Evolutionary conservation across 2,797 vertebrate genomes (phyloP), one percentile per base, ranked within the genome.

Genomic region (Pseudopleuronectes americanus): DNA sequence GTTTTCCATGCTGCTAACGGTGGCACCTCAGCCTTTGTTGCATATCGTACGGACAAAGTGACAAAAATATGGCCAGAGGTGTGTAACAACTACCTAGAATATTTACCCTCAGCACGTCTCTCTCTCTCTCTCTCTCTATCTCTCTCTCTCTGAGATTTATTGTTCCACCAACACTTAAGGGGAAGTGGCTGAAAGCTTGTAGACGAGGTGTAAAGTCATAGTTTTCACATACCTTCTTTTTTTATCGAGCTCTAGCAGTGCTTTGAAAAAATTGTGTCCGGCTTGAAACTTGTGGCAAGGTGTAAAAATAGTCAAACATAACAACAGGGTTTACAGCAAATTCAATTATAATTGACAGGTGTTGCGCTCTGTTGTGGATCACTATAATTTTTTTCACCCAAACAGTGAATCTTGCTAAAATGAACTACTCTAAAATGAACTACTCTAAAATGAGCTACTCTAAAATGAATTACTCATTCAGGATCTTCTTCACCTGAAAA

Each of bases 1-100:
- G 17, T 56, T 64, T 69, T 79, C 53, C 81, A 75, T 69, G 76
- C 84, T 72, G 83, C 90, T 84, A 89, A 90, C 90, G 88, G 63
- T 63, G 78, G 71, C 75, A 86, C 76, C 71, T 83, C 73, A 84
- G 62, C 80, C 64, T 64, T 79, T 79, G 69, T 67, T 77, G 74
- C 70, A 54, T 69, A 76, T 77, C 78, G 51, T 74, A 56, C 31
- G 22, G 74, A 86, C 84, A 79, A 56, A 24, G 69, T 64, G 75
- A 60, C 79, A 87, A 76, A 75, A 83, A 82, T 83, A 55, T 73
- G 80, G 70, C 79, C 64, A 83, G 71, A 88, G 86, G 80, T 86
- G 77, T 81, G 64, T 56, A 76, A 64, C 79, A 67, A 48, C 79
- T 77, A 83, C 73, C 74, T 66, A 17, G 31, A 62, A 41, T 76